These are phyloP conservation scores for Leiothrix lutea DNA, from an alignment of 2,113 vertebrate genomes.

Conservation along the genomic window DNA sequence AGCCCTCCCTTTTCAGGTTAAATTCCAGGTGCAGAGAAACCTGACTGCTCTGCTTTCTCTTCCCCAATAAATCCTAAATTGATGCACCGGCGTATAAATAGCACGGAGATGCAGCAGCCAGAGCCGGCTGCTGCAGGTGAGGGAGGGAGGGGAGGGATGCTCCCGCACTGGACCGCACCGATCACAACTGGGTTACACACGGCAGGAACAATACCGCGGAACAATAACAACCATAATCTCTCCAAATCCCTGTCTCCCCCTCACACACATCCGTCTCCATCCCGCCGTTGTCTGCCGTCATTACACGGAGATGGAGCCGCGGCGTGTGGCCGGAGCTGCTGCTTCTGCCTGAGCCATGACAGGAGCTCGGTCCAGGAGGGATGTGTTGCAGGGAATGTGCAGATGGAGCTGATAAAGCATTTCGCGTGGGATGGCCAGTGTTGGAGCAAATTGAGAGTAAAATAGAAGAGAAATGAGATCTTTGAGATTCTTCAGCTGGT, in stretches of 20 bases:
- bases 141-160: conserved; percentile 12
- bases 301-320: background rate
- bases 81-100: conserved; percentile 17
- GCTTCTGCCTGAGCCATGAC: background rate
- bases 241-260: background rate
- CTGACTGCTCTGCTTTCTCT: background rate
- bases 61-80: conserved; percentile 9
- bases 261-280: background rate
- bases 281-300: background rate
- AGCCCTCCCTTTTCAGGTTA: background rate
- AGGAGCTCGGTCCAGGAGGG: background rate
- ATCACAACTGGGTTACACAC: background rate
- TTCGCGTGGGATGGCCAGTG: background rate
- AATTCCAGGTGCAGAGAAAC: background rate
- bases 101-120: conserved; percentile 23
- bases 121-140: background rate
- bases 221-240: background rate
- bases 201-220: background rate
- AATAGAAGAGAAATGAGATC: background rate
- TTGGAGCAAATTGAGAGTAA: background rate
- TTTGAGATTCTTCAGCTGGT: background rate
- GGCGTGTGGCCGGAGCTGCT: conserved; percentile 22
- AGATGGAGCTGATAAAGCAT: background rate
- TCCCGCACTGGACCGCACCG: background rate
- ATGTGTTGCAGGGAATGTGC: background rate